Evolutionary conservation across 2,113 vertebrate genomes (phyloP).

Genomic region (Sturnus vulgaris): DNA sequence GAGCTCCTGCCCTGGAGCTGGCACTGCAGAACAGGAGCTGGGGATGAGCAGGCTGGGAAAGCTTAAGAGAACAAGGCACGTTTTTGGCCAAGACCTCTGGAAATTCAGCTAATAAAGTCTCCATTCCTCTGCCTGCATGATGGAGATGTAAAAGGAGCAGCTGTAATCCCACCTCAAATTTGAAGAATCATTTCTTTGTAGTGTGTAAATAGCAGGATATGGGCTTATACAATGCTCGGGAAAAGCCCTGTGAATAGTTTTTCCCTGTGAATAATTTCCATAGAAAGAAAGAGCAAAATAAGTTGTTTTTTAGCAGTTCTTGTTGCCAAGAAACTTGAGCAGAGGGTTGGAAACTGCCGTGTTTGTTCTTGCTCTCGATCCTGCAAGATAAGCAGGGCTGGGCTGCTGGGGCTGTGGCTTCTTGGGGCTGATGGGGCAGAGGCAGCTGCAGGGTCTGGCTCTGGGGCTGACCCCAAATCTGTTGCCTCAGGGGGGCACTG

Average conservation of each 20-base stretch:
- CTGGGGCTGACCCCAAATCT: background rate
- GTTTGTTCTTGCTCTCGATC: slow-evolving; percentile 28
- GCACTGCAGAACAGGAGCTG: background rate
- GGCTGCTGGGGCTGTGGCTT: background rate
- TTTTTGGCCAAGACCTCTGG: background rate
- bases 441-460: background rate
- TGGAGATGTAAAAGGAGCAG: background rate
- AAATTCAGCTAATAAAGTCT: background rate
- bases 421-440: background rate
- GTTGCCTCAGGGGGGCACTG: fast-evolving
- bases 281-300: slow-evolving; percentile 55
- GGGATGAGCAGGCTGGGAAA: background rate
- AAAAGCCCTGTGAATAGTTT: slow-evolving; percentile 13
- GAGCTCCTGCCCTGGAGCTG: background rate
- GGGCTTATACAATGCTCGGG: background rate
- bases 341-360: slow-evolving; percentile 13
- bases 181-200: background rate
- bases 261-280: background rate
- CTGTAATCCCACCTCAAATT: background rate
- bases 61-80: background rate
- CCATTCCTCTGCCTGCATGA: background rate
- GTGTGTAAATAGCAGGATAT: background rate
- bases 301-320: slow-evolving; percentile 14
- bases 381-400: background rate
- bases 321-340: slow-evolving; percentile 36